Evolutionary conservation across 2,797 vertebrate species (phyloP), one percentile per base, ranked within the genome.

Genomic region (Holocentrus rufus): DNA sequence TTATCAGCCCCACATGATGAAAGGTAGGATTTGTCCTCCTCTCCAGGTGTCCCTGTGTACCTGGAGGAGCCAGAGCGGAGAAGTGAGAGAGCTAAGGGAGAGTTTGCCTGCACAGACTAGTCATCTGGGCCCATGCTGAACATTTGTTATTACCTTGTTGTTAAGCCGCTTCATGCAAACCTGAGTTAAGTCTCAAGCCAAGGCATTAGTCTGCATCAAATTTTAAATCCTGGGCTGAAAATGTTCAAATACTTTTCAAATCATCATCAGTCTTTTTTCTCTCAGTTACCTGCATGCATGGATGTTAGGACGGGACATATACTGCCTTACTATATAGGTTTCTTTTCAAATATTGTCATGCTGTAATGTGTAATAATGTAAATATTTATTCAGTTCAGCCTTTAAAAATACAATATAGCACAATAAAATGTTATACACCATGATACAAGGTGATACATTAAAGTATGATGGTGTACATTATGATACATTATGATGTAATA

Each of bases 1-100:
- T 76, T 88, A 84, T 90, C 85, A 67, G 71, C 70, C 77, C 67
- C 63, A 77, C 25, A 47, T 91, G 92, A 92, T 92, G 90, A 93
- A 93, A 91, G 88, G 59, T 62, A 74, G 80, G 87, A 74, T 72
- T 79, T 76, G 75, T 78, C 62, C 68, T 80, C 44, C n/a, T n/a
- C n/a, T 81, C 83, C 89, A 91, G 88, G 85, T 91, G 91, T 77
- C 55, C 36, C 61, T 70, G 52, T 10, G 42, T 49, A 54, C 59
- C 31, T 34, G 27, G 15, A 5, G 34, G 58, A 79, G 54, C 20
- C 30, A 10, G 17, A 42, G 52, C 53, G 66, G 22, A 20, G 10
- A 34, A 14, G 64, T 60, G 54, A 27, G 47, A 36, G 17, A 53
- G 27, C 31, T 36, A 20, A 53, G 31, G 2, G 59, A 15, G 49